These are phyloP conservation scores for Yponomeuta plumbellus DNA, from an alignment of 2,888 invertebrate species.

Conservation along the genomic window DNA sequence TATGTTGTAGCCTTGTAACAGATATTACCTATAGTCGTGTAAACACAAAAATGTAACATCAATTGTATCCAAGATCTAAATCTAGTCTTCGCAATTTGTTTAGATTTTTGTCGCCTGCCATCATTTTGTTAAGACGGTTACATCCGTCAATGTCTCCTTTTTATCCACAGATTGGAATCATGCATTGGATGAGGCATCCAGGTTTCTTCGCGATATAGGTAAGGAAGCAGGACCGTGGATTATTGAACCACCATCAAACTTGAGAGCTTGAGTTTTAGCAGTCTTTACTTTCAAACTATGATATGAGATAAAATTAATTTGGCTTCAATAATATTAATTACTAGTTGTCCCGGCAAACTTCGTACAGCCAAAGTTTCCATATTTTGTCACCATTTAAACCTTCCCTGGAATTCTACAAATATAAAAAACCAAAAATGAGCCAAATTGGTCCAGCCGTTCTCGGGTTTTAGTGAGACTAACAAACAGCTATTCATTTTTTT, in stretches of 20 bases:
- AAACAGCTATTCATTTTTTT: too few relatives aligned
- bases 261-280: background rate
- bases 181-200: constrained; percentile 46
- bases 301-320: too few relatives aligned
- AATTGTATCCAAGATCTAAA: background rate
- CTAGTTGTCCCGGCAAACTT: too few relatives aligned
- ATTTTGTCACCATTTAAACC: too few relatives aligned
- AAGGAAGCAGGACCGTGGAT: constrained; percentile 38
- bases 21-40: background rate
- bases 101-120: constrained; percentile 12
- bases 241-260: constrained; percentile 15
- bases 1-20: background rate
- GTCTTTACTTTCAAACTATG: background rate
- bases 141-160: constrained; percentile 73
- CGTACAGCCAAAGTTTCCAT: too few relatives aligned
- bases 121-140: constrained; percentile 65
- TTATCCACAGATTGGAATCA: constrained; percentile 66
- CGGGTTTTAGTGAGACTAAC: too few relatives aligned
- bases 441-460: too few relatives aligned
- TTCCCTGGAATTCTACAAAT: too few relatives aligned
- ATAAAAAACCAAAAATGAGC: too few relatives aligned
- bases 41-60: background rate
- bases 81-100: background rate
- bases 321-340: too few relatives aligned
- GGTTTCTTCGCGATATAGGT: constrained; percentile 51